Evolutionary conservation across 2,113 vertebrate species (phyloP), one percentile per base, ranked within the genome.

Genomic region (Turnix velox): DNA sequence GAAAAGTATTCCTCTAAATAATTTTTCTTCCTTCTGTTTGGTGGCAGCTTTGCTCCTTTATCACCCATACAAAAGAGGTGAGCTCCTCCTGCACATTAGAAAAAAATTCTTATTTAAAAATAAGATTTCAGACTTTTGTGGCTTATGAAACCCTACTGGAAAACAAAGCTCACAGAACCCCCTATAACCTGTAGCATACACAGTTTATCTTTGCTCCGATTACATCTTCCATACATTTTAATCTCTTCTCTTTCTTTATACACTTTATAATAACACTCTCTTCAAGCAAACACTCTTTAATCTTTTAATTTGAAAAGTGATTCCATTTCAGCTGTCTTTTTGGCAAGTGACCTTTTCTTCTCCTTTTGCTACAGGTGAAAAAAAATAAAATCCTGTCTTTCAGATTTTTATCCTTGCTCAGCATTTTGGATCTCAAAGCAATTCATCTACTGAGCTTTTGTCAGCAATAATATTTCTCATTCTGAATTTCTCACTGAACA

Each of bases 251-350:
- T 96, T 95, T 96, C 96, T 97, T 97, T 94, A 57, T 76, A 95
- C 69, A 94, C 85, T 95, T 95, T 87, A 94, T 95, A 96, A 93
- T 94, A 97, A 93, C 79, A 84, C 82, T 93, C 90, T 96, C 80
- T 96, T 95, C 93, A 90, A 96, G 96, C 89, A 96, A 94, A 89
- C 14, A 49, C 84, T 95, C 92, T 94, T 96, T 97, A 97, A 97
- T 98, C 96, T 97, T 96, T 93, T 96, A 91, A 97, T 97, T 97
- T 97, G 90, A 97, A 97, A 97, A 96, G 88, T 97, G 97, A 97
- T 97, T 97, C 74, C 33, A 91, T 96, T 97, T 95, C 90, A 86
- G 79, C 82, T 95, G 87, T 93, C 94, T 95, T 97, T 96, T 91
- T 12, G 67, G 89, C 92, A 94, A 93, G 88, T 68, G 88, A 97